A percentile compares a stretch with the other conserved stretches of the same genome.
Evolutionary conservation across 2,888 invertebrate species (phyloP).

Genomic region (Laothoe populi): DNA sequence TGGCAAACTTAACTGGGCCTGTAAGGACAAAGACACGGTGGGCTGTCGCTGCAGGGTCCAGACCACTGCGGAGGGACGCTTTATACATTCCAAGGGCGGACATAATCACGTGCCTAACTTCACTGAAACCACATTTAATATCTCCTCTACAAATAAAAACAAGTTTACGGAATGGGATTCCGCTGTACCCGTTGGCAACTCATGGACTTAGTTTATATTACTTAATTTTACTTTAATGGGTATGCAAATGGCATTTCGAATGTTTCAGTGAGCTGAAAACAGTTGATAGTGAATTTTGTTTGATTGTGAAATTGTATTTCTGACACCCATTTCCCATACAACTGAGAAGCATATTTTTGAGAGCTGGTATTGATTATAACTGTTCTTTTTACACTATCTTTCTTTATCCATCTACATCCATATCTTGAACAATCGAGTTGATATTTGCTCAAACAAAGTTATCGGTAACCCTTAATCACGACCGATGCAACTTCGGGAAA

Average conservation of each 20-base stretch:
- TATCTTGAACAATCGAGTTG: no score
- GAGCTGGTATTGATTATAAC: no score
- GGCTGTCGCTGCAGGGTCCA: conserved; percentile 77
- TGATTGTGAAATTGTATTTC: not conserved
- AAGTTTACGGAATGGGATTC: conserved; percentile 46
- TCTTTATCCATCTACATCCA: no score
- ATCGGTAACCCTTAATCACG: no score
- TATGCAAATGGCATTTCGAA: not conserved
- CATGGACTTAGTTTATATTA: not conserved
- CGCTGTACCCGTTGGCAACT: conserved; percentile 28
- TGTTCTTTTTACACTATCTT: no score
- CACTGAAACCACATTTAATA: conserved; percentile 33
- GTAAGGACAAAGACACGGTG: conserved; percentile 73
- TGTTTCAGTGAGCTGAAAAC: not conserved
- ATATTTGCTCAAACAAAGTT: no score
- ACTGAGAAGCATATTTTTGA: no score
- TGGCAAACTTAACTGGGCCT: conserved; percentile 78
- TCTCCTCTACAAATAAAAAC: conserved; percentile 50
- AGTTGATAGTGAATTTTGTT: no score
- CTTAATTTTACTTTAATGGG: not conserved
- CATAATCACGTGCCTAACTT: conserved; percentile 77
- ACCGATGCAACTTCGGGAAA: no score
- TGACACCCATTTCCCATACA: no score
- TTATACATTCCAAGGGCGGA: conserved; percentile 68
- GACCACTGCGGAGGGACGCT: conserved; percentile 75